phyloP scores from a whole-genome alignment of 2,888 invertebrate species.

The Siphonodentalium dalli region DNA sequence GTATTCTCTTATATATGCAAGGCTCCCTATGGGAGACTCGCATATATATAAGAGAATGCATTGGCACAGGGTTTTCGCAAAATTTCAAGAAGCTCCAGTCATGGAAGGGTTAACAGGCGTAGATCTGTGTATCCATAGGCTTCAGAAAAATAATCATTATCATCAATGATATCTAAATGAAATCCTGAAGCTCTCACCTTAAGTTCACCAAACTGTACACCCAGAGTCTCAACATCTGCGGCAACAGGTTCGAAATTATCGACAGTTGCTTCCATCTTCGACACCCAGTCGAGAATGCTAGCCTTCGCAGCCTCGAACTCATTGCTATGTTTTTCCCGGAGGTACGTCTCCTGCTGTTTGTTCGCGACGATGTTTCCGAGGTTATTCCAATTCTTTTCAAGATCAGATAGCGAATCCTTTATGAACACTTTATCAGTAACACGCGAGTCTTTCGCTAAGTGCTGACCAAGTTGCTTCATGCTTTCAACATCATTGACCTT shows the following conservation, averaged over 20 bases:
- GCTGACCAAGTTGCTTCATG: constrained; percentile 45
- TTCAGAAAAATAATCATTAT: not conserved
- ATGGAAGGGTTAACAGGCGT: too few species aligned
- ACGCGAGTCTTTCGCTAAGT: constrained; percentile 50
- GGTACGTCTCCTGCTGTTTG: constrained; percentile 81
- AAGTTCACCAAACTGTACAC: constrained; percentile 74
- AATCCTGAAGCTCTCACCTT: constrained; percentile 49
- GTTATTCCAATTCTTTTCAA: constrained; percentile 90
- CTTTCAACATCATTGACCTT: constrained; percentile 44
- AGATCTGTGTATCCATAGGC: not conserved
- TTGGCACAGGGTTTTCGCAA: too few species aligned
- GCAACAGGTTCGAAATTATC: constrained; percentile 83
- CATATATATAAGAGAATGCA: too few species aligned
- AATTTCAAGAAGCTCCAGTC: too few species aligned
- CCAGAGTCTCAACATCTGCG: constrained; percentile 84
- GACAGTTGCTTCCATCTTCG: constrained; percentile 79
- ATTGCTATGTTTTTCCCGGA: constrained; percentile 83
- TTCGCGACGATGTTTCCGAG: constrained; percentile 83
- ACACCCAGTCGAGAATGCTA: constrained; percentile 86
- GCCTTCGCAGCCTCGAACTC: constrained; percentile 85
- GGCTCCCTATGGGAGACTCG: too few species aligned
- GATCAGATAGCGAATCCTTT: constrained; percentile 61
- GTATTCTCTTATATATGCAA: too few species aligned
- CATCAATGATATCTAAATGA: too few species aligned
- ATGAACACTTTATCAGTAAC: constrained; percentile 54